A percentile compares a stretch with the other conserved stretches of the same genome.
phyloP scores from a whole-genome alignment of 2,797 vertebrate species.

The Sparidentex hasta region DNA sequence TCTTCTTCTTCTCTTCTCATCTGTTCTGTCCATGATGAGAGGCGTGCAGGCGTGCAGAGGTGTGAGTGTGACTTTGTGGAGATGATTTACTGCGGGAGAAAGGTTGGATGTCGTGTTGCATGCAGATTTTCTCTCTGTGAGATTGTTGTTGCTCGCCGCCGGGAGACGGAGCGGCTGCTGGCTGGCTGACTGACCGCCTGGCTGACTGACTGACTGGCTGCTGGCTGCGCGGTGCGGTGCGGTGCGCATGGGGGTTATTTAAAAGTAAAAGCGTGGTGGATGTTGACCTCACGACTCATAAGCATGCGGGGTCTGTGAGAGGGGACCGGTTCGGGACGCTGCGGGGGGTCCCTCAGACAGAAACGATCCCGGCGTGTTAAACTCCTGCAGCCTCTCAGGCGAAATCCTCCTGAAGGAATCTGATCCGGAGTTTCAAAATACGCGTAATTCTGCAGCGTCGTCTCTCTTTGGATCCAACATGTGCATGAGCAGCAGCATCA shows the following conservation, averaged over 20 bases:
- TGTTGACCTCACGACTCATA: slow-evolving; percentile 4
- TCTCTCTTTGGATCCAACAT: neutral
- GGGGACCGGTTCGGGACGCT: slow-evolving; percentile 3
- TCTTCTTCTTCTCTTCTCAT: neutral
- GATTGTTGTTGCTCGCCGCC: slow-evolving; percentile 48
- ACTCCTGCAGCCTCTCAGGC: neutral
- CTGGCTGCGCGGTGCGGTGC: neutral
- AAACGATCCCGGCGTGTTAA: neutral
- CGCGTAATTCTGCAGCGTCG: neutral
- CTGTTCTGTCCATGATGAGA: neutral
- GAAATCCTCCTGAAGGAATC: neutral
- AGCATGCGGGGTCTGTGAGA: neutral
- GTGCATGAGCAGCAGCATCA: slow-evolving; percentile 4
- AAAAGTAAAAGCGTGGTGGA: slow-evolving; percentile 38
- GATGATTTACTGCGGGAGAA: slow-evolving; percentile 39
- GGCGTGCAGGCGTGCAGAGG: slow-evolving; percentile 21
- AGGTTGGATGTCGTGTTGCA: slow-evolving; percentile 56
- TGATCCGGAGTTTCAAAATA: slow-evolving; percentile 5
- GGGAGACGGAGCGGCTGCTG: slow-evolving; percentile 19
- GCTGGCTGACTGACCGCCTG: too few relatives aligned
- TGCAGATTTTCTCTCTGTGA: slow-evolving; percentile 55
- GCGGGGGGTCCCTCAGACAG: neutral
- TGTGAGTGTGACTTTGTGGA: slow-evolving; percentile 54
- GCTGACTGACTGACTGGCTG: neutral
- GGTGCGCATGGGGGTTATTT: neutral